Evolutionary conservation across 2,113 vertebrate species (phyloP), one percentile per base, ranked within the genome.

Genomic region (Ceratotherium simum): DNA sequence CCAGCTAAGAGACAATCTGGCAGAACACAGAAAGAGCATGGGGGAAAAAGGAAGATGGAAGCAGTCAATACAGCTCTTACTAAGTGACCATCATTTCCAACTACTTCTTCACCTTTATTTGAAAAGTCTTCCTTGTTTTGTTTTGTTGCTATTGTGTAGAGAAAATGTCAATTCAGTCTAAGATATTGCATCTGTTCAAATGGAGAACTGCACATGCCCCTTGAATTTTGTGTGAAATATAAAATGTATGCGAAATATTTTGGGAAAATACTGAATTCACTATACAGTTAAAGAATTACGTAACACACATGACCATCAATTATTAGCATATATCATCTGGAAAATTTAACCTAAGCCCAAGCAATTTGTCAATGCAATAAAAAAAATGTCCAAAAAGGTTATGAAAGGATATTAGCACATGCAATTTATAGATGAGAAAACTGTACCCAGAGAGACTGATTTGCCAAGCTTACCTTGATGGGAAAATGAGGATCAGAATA

Each of bases 1-100:
- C 72, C 85, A 97, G 97, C 97, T 90, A 91, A 72, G 78, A 92
- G 85, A 93, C 94, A 96, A 75, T 96, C 95, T 97, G 96, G 87
- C 92, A 95, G 69, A 73, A 85, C 58, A 96, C 42, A 85, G 81
- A 91, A 92, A 83, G 88, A 91, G 33, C 42, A 29, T 33, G 42
- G 76, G 91, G 82, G 39, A 78, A 89, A 94, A 81, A 62, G 80
- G 51, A 96, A 91, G 67, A 82, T 36, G 48, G 39, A 81, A 78
- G 48, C 23, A 51, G 81, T 89, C 72, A 69, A 4, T 39, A 69
- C 14, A 21, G 39, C 72, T 84, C 62, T 92, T 78, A 84, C 73
- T 69, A 91, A 96, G 39, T 93, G 91, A 79, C 56, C 85, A 51
- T 85, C n/a, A 51, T 89, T 91, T 64, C 56, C 69, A 67, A 39